phyloP scores from a whole-genome alignment of 1,140 invertebrate species.

The Akabosia matsudoensis region DNA sequence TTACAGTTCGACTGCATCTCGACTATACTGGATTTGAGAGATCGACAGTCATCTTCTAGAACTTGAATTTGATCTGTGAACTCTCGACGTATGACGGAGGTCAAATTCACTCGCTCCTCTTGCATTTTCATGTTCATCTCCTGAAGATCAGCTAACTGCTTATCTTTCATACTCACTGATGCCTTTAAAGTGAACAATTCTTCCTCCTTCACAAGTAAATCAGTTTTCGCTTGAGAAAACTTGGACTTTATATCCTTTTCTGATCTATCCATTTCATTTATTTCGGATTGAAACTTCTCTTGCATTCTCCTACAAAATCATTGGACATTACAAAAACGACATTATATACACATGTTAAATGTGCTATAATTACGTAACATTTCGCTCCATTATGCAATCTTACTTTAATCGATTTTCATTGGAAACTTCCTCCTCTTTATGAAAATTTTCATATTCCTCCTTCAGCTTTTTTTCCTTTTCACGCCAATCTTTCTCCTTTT shows the following conservation, averaged over 20 bases:
- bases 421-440: conserved; percentile 56
- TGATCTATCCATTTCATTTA: conserved; percentile 59
- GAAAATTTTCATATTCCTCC: conserved; percentile 60
- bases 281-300: conserved; percentile 69
- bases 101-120: conserved; percentile 46
- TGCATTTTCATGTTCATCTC: conserved; percentile 55
- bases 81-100: conserved; percentile 46
- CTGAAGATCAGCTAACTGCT: conserved; percentile 51
- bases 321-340: no score
- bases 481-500: conserved; percentile 59
- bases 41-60: conserved; percentile 46
- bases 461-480: conserved; percentile 63
- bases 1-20: conserved; percentile 44
- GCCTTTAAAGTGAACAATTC: conserved; percentile 56
- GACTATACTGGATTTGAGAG: conserved; percentile 36
- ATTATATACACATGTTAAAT: no score
- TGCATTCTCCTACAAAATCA: conserved; percentile 62
- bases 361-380: neutral
- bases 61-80: conserved; percentile 42
- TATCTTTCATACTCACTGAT: conserved; percentile 54
- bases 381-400: no score
- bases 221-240: conserved; percentile 60
- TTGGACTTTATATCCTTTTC: conserved; percentile 57
- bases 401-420: conserved; percentile 61
- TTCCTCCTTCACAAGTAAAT: conserved; percentile 59